These are phyloP conservation scores for Meiosimyza decipiens DNA, from an alignment of 2,888 invertebrate genomes.

Conservation along the genomic window DNA sequence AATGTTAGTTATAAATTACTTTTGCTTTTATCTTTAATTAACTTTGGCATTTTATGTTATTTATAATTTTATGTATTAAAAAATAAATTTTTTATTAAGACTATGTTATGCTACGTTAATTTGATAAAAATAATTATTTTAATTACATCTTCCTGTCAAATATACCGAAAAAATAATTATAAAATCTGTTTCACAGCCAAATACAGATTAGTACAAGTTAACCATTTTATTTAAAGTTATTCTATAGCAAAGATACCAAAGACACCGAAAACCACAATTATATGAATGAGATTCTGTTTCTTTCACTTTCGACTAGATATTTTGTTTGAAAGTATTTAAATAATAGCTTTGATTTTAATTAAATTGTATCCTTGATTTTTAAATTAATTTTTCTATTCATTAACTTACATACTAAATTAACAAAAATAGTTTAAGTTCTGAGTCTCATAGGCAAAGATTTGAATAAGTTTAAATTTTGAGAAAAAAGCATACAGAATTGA, in stretches of 20 bases:
- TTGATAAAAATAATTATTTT: constrained; percentile 37
- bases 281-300: neutral
- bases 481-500: too few relatives aligned
- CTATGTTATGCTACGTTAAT: constrained; percentile 36
- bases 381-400: too few relatives aligned
- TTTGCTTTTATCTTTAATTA: constrained; percentile 36
- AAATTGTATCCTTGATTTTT: neutral
- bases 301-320: neutral
- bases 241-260: too few relatives aligned
- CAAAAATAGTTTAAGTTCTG: too few relatives aligned
- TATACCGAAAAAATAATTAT: constrained; percentile 44
- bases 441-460: too few relatives aligned
- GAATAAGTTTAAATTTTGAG: too few relatives aligned
- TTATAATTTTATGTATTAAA: constrained; percentile 30
- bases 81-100: constrained; percentile 31
- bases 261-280: too few relatives aligned
- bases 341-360: neutral
- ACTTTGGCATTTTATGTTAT: constrained; percentile 43
- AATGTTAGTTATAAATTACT: constrained; percentile 22
- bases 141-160: constrained; percentile 41
- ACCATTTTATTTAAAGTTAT: constrained; percentile 16
- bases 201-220: constrained; percentile 60
- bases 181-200: constrained; percentile 67
- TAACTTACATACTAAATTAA: too few relatives aligned
- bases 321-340: neutral